Conservation (phyloP, 2,888 invertebrate genomes). For the Dryocosmus kuriphilus region DNA sequence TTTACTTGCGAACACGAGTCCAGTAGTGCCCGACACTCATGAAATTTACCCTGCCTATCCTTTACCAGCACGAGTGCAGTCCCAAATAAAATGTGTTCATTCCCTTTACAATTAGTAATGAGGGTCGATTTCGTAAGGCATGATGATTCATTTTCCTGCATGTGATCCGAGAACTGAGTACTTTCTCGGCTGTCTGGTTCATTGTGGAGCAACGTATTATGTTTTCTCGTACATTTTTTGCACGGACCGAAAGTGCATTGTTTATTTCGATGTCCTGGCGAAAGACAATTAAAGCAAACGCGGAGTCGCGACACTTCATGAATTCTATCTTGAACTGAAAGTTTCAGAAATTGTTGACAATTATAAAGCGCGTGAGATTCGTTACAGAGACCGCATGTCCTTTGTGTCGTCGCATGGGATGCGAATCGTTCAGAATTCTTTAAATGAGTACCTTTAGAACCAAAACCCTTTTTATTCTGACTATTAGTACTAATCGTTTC, state of each 20-base stretch:
- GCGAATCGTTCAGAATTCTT: slow-evolving; percentile 17
- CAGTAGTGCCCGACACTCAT: no score
- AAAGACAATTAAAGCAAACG: slow-evolving; percentile 38
- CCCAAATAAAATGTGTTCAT: background rate
- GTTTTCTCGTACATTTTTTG: slow-evolving; percentile 39
- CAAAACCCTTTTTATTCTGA: background rate
- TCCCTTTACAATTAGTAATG: background rate
- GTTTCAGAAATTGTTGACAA: slow-evolving; percentile 26
- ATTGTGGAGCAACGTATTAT: slow-evolving; percentile 27
- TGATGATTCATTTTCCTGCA: background rate
- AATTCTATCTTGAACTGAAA: slow-evolving; percentile 31
- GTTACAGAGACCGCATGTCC: slow-evolving; percentile 3
- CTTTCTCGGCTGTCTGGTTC: background rate
- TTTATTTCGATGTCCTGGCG: slow-evolving; percentile 30
- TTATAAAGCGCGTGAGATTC: slow-evolving; percentile 35
- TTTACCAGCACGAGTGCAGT: background rate
- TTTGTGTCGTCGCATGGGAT: background rate
- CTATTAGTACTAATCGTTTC: background rate
- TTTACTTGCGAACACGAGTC: background rate
- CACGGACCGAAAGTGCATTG: slow-evolving; percentile 26
- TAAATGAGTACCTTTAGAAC: no score
- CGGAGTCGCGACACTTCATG: slow-evolving; percentile 19
- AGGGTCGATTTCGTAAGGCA: no score
- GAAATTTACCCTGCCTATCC: background rate
- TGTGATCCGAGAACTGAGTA: no score